Evolutionary conservation across 1,140 invertebrate species (phyloP).

Genomic region (Ceratina calcarata): DNA sequence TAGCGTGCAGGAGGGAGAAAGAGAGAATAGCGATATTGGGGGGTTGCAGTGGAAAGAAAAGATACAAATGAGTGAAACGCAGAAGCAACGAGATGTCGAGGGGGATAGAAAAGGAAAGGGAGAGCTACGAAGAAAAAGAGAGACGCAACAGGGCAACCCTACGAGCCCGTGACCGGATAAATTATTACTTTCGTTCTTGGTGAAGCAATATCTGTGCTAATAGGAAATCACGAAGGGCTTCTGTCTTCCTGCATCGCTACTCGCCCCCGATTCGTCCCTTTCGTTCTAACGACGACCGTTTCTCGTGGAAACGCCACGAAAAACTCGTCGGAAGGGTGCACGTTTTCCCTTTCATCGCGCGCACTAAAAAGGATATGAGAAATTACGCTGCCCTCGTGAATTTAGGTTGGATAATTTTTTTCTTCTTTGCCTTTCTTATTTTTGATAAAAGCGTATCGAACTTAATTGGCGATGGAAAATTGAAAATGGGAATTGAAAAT

Average conservation of each 20-base stretch:
- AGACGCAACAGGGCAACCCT: conserved; percentile 44
- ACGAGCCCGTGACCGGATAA: conserved; percentile 66
- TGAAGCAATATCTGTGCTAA: conserved; percentile 75
- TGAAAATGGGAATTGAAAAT: no score
- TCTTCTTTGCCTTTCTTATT: not conserved
- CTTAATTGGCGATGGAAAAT: no score
- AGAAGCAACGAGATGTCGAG: not conserved
- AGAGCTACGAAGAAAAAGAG: not conserved
- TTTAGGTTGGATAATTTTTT: not conserved
- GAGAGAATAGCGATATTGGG: not conserved
- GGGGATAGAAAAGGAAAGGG: not conserved
- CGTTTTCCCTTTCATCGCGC: conserved; percentile 53
- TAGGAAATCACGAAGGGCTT: conserved; percentile 74
- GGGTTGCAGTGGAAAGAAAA: not conserved
- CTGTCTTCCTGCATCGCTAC: conserved; percentile 44
- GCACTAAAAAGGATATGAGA: conserved; percentile 50
- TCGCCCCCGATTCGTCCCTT: conserved; percentile 5
- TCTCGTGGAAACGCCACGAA: conserved; percentile 38
- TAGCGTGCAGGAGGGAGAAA: not conserved
- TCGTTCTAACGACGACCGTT: conserved; percentile 13
- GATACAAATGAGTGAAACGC: conserved; percentile 1
- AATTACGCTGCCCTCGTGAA: conserved; percentile 42
- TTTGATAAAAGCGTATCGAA: no score
- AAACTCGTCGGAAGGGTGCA: conserved; percentile 22
- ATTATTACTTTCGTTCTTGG: conserved; percentile 73